phyloP scores from a whole-genome alignment of 1,140 invertebrate genomes.

The Drosophila bifasciata region DNA sequence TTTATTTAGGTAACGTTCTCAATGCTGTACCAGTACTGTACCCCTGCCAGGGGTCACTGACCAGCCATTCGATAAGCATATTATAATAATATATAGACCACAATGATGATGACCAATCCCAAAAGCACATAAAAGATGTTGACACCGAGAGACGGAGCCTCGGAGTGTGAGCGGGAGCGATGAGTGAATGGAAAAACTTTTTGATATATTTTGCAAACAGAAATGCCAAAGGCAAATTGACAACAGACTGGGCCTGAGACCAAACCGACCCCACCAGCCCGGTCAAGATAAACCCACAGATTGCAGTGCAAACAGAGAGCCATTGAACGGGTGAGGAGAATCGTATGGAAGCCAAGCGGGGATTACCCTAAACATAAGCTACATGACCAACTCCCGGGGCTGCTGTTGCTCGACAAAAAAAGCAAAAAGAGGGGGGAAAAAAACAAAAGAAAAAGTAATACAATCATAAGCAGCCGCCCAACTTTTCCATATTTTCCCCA shows the following conservation, averaged over 20 bases:
- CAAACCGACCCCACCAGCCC: background rate
- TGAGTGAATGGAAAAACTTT: constrained; percentile 64
- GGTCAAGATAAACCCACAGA: constrained; percentile 54
- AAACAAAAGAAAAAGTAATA: constrained; percentile 56
- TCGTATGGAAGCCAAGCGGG: constrained; percentile 50
- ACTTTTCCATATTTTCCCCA: constrained; percentile 51
- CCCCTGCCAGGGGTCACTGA: constrained; percentile 59
- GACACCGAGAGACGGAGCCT: constrained; percentile 15
- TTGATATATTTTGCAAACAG: constrained; percentile 78
- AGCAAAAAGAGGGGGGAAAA: constrained; percentile 4
- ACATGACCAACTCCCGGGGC: constrained; percentile 33
- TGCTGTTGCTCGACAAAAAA: constrained; percentile 1
- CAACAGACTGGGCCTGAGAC: constrained; percentile 28
- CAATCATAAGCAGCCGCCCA: constrained; percentile 68
- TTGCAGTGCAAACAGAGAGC: constrained; percentile 56
- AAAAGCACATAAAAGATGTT: constrained; percentile 62
- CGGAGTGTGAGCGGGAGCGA: constrained; percentile 1
- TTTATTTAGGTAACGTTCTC: constrained; percentile 50
- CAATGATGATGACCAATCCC: constrained; percentile 72
- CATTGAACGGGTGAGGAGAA: constrained; percentile 8
- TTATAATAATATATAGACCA: constrained; percentile 70
- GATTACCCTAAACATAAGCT: constrained; percentile 51
- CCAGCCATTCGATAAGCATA: constrained; percentile 66
- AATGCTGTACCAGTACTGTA: constrained; percentile 14
- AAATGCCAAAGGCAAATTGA: constrained; percentile 75